Percentiles rank a stretch among this genome's conserved stretches.
Evolutionary conservation across 1,140 invertebrate species (phyloP).

Genomic region (Drosophila ohnishii): DNA sequence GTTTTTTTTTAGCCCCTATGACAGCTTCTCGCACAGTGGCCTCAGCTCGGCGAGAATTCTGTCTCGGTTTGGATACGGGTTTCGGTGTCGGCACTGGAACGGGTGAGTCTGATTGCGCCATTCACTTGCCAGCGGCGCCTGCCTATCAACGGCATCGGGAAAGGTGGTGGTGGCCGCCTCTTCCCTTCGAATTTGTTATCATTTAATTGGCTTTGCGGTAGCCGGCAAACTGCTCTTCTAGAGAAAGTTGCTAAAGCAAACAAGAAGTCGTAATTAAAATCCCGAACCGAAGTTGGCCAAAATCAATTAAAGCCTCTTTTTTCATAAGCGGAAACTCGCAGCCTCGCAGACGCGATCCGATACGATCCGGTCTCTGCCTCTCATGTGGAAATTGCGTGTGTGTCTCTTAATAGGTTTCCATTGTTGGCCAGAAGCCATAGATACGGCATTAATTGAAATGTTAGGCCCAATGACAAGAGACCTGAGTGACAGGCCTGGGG

Average conservation of each 20-base stretch:
- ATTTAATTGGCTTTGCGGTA: conserved; percentile 74
- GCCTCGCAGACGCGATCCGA: conserved; percentile 25
- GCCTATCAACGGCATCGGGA: conserved; percentile 61
- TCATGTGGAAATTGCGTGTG: conserved; percentile 34
- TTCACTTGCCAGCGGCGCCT: conserved; percentile 72
- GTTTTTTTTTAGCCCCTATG: background rate
- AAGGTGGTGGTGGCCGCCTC: conserved; percentile 20
- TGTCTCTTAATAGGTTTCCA: conserved; percentile 49
- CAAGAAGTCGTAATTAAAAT: conserved; percentile 57
- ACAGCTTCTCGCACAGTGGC: conserved; percentile 48
- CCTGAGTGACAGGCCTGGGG: conserved; percentile 56
- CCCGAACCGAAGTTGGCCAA: conserved; percentile 37
- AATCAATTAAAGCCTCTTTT: conserved; percentile 58
- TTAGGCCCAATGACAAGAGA: conserved; percentile 56
- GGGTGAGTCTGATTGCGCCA: conserved; percentile 51
- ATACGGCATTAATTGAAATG: conserved; percentile 66
- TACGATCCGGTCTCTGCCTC: conserved; percentile 13
- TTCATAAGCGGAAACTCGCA: conserved; percentile 54
- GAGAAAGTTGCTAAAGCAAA: conserved; percentile 56
- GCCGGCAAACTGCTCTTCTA: conserved; percentile 51
- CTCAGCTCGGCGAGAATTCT: conserved; percentile 59
- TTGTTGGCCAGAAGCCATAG: conserved; percentile 55
- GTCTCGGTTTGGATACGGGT: conserved; percentile 6
- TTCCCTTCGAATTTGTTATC: conserved; percentile 68
- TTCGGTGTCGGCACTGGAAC: conserved; percentile 18